These are phyloP conservation scores for Porites rus DNA, from an alignment of 92 coral and sea anemone species.

Conservation along the genomic window DNA sequence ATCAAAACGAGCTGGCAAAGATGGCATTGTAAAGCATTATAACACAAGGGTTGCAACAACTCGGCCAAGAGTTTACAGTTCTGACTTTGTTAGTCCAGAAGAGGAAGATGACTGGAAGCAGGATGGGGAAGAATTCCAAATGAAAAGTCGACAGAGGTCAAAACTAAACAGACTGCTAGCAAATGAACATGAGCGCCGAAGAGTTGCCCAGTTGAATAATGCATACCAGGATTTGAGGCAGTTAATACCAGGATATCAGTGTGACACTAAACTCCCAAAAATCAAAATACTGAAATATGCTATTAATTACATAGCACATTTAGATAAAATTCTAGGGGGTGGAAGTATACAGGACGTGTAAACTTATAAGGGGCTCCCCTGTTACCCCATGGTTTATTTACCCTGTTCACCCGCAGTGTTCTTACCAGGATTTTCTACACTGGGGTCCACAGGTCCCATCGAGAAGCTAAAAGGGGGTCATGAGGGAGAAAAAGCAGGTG, in stretches of 20 bases:
- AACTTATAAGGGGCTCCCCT: no score
- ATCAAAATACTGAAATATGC: conserved; percentile 90
- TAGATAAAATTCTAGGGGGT: conserved; percentile 68
- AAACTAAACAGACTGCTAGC: conserved; percentile 87
- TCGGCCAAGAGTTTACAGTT: conserved; percentile 57
- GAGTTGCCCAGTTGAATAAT: conserved; percentile 88
- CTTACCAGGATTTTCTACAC: no score
- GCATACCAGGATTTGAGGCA: conserved; percentile 86
- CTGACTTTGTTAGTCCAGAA: conserved; percentile 62
- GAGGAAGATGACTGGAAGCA: conserved; percentile 66
- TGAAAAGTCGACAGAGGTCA: conserved; percentile 71
- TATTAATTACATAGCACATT: conserved; percentile 82
- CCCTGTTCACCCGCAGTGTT: no score
- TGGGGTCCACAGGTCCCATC: no score
- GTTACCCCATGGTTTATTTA: no score
- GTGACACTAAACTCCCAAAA: conserved; percentile 90
- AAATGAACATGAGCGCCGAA: conserved; percentile 87
- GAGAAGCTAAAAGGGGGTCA: no score
- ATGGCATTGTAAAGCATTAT: conserved; percentile 50
- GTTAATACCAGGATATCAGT: conserved; percentile 90
- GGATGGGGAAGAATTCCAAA: conserved; percentile 47
- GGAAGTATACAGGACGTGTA: not conserved
- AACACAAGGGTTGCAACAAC: conserved; percentile 72
- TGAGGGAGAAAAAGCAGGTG: no score
- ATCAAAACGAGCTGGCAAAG: conserved; percentile 28